Evolutionary conservation across 37 sponge, comb jelly and placozoan species (phyloP), one percentile per base, ranked within the genome.

Genomic region (Cliona cf. orientalis): DNA sequence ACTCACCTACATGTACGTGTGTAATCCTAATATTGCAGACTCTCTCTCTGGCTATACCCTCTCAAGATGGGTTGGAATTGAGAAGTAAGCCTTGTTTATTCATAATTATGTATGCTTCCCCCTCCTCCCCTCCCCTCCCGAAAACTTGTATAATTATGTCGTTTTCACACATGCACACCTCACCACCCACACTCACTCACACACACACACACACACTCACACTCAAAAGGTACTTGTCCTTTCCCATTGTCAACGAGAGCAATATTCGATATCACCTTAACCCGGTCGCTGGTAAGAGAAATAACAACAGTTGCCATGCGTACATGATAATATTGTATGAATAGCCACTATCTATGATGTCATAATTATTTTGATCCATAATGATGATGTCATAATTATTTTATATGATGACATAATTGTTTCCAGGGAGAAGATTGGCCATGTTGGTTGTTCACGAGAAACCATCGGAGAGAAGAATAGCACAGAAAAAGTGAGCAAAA

Each of bases 401-500:
- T 57, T 53, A 21, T 12, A 1, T 41, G n/a, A n/a, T 73, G 12
- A 39, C 37, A 29, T 31, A 1, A 21, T 6, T 3, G 28, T 12
- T 73, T 42, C 28, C 56, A 75, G 76, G 42, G 37, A 60, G 76
- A 41, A 85, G 39, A 53, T 41, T 85, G 38, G 85, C 33, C 11
- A 4, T 85, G 33, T 46, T 85, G 40, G 60, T 56, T 33, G 85
- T 85, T 21, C 17, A 55, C 14, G 71, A 85, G 0, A 70, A 76
- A 42, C 71, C 71, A 5, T 7, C 66, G 19, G 21, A 71, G 44
- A 33, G 67, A 1, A 69, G 78, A 31, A 23, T 69, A 3, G 57
- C 61, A 6, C 58, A 85, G 49, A 69, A 33, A 53, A 69, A 76
- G 89, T 82, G 55, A 78, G 83, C 28, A n/a, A n/a, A n/a, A n/a